Evolutionary conservation across 2,797 vertebrate genomes (phyloP).

Genomic region (Callimico goeldii): DNA sequence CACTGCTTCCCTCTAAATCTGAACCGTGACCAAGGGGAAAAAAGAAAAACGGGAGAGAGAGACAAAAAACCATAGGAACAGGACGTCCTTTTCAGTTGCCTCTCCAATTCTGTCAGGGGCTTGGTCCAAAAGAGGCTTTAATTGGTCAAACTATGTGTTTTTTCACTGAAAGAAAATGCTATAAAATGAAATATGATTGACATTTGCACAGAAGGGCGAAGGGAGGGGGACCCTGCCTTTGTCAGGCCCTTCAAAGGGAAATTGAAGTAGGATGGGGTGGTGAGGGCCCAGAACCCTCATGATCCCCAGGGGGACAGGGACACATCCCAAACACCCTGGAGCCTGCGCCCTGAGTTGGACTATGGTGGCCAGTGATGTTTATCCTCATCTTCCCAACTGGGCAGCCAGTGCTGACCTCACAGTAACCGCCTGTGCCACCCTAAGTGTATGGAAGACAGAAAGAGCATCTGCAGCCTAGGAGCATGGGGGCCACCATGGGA

Average conservation of each 20-base stretch:
- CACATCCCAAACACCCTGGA: not conserved
- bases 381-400: not conserved
- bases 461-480: not conserved
- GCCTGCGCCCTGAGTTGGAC: not conserved
- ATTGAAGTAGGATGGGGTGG: not conserved
- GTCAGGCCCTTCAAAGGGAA: constrained; percentile 19
- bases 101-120: constrained; percentile 67
- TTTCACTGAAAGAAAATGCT: constrained; percentile 70
- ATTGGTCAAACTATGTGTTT: constrained; percentile 84
- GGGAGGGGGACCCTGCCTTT: not conserved
- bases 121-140: constrained; percentile 78
- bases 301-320: not conserved
- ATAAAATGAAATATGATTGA: constrained; percentile 65
- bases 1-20: constrained; percentile 72
- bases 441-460: no score
- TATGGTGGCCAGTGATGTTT: not conserved
- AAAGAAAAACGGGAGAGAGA: not conserved
- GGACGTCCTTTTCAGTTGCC: constrained; percentile 68
- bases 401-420: not conserved
- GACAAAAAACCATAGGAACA: constrained; percentile 67
- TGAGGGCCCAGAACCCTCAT: not conserved
- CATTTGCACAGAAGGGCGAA: constrained; percentile 6
- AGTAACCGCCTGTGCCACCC: not conserved
- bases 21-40: constrained; percentile 56
- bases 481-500: not conserved